A percentile compares a stretch with the other conserved stretches of the same genome.
Evolutionary conservation across 2,797 vertebrate genomes (phyloP).

Genomic region (Salmo trutta): DNA sequence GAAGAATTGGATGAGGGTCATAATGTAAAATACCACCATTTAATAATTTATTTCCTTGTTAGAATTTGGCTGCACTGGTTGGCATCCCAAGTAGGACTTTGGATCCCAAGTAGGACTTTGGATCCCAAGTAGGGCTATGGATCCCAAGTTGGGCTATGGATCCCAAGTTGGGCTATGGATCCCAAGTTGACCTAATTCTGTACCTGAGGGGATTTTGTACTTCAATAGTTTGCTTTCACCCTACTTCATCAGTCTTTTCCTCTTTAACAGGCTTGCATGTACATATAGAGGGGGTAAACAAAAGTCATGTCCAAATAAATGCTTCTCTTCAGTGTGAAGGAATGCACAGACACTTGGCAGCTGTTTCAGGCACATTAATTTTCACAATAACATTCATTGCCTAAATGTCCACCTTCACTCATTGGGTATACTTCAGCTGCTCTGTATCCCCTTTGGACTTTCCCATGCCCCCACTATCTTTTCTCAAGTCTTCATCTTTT

Average conservation of each 20-base stretch:
- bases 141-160: slow-evolving; percentile 18
- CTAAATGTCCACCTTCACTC: slow-evolving; percentile 68
- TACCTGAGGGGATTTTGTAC: slow-evolving; percentile 46
- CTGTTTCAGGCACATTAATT: slow-evolving; percentile 71
- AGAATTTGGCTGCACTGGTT: slow-evolving; percentile 35
- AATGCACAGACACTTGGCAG: slow-evolving; percentile 66
- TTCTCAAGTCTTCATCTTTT: slow-evolving; percentile 80
- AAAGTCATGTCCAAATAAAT: slow-evolving; percentile 46
- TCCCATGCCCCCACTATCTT: slow-evolving; percentile 83
- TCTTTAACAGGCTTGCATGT: slow-evolving; percentile 55
- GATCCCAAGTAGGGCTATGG: background rate
- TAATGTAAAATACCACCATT: slow-evolving; percentile 49
- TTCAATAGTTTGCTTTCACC: slow-evolving; percentile 22
- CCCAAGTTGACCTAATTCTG: slow-evolving; percentile 30
- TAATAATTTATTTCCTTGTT: slow-evolving; percentile 62
- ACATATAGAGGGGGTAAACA: slow-evolving; percentile 40
- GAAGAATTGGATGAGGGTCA: slow-evolving; percentile 46
- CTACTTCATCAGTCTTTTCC: slow-evolving; percentile 45
- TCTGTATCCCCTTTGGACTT: slow-evolving; percentile 66
- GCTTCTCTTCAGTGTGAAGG: slow-evolving; percentile 53
- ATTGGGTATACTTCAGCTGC: slow-evolving; percentile 65
- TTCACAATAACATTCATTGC: slow-evolving; percentile 63
- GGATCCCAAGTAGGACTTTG: slow-evolving; percentile 20
- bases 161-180: slow-evolving; percentile 13
- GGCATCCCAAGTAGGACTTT: background rate